Base-by-base conservation (phyloP, 23 tunicate genomes). In the Ascidia mentula region DNA sequence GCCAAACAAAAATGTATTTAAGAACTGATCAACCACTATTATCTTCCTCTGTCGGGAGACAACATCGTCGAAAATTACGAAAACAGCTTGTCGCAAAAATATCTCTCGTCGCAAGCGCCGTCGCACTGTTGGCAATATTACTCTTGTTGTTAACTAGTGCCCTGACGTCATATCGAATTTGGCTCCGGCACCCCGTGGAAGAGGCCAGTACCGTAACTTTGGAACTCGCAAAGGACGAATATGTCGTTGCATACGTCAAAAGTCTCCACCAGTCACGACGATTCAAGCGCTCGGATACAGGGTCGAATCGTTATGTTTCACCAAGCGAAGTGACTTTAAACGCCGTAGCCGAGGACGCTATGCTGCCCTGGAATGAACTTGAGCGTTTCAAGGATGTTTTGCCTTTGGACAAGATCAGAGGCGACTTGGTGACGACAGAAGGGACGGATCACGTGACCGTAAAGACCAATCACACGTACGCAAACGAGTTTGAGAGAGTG, bases 381-480 rank as follows among this genome's bases (percentile, higher is more conserved):
- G 28, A 53, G 65, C 65, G 24, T 3, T 53, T 53, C 24, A 9
- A 6, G 28, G 65, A 28, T 3, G 65, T 28, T 6, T 53, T 53
- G 22, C 65, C 65, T 9, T 6, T 53, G 65, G 65, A 53, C 28
- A 28, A 6, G 65, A 53, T 53, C 13, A 53, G 28, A 3, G 65
- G 28, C 24, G 65, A 53, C 65, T 26, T 53, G 7, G 13, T 53
- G 65, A 28, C 24, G 65, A 53, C 65, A 3, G 12, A 53, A 9
- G 13, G 28, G 65, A 5, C 65, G 1, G 65, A 9, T 53, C 65
- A 53, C 65, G 65, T 53, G 65, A 53, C 65, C 2, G 1, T 28
- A 28, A 53, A 6, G 65, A 9, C 65, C 65, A 53, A 53, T 53
- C 65, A 53, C 65, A 53, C 65, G 65, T 53, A 53, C 65, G 65